Percentiles rank a stretch among this genome's conserved stretches.
These are phyloP conservation scores for Nycticorax nycticorax DNA, from an alignment of 2,113 vertebrate species.

Conservation along the genomic window DNA sequence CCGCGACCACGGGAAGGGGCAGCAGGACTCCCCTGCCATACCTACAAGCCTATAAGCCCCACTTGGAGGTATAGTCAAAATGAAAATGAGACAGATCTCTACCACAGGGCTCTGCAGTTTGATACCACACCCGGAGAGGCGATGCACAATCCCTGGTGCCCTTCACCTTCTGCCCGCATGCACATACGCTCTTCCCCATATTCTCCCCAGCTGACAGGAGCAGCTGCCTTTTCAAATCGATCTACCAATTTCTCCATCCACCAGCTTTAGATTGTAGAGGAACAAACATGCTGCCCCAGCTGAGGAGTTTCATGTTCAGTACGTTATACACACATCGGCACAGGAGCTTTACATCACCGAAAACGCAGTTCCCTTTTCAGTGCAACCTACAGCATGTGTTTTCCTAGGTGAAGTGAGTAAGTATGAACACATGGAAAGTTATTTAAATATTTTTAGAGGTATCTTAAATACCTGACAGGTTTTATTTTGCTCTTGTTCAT, in stretches of 20 bases:
- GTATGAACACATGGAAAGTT: not conserved
- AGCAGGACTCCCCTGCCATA: rapidly evolving
- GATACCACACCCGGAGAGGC: not conserved
- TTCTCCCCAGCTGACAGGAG: not conserved
- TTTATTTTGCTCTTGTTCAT: not conserved
- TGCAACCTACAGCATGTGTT: not conserved
- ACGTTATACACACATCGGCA: rapidly evolving
- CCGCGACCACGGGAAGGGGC: rapidly evolving
- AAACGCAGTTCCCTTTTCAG: not conserved
- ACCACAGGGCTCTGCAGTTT: not conserved
- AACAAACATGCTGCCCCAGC: not conserved
- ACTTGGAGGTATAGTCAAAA: not conserved
- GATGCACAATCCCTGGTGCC: rapidly evolving
- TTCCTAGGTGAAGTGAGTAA: not conserved
- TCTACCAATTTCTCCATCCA: not conserved
- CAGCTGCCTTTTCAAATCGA: not conserved
- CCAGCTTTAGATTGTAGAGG: not conserved
- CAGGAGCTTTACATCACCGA: not conserved
- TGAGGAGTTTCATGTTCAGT: not conserved
- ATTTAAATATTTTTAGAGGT: not conserved
- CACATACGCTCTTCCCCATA: rapidly evolving
- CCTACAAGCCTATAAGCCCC: rapidly evolving
- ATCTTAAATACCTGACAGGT: not conserved
- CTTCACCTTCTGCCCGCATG: rapidly evolving
- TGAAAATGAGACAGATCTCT: not conserved